Evolutionary conservation across 2,113 vertebrate genomes (phyloP).

Genomic region (Rhabdornis inornatus): DNA sequence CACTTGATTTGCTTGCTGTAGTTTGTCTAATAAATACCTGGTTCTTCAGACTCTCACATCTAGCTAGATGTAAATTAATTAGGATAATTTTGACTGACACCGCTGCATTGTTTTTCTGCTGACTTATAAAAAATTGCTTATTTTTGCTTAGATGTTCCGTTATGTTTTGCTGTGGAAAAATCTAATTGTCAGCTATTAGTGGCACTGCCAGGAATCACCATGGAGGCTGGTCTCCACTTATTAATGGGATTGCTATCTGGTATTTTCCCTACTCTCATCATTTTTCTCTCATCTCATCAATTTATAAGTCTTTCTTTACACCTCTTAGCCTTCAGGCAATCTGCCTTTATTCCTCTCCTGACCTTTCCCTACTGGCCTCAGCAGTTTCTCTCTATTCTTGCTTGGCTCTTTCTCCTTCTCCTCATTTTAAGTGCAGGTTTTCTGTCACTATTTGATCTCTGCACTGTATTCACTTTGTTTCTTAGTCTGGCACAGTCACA

Average conservation of each 20-base stretch:
- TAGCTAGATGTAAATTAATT: constrained; percentile 35
- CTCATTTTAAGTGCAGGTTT: background rate
- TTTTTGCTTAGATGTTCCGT: constrained; percentile 67
- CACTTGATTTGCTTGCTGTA: background rate
- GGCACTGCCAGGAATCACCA: background rate
- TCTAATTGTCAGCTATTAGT: constrained; percentile 38
- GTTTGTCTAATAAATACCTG: background rate
- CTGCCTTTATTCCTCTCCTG: background rate
- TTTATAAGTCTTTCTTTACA: constrained; percentile 8
- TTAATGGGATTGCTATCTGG: constrained; percentile 28
- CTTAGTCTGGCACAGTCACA: background rate
- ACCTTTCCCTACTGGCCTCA: background rate
- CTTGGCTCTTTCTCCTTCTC: background rate
- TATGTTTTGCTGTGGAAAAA: constrained; percentile 66
- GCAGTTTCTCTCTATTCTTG: background rate
- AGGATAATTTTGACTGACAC: constrained; percentile 14
- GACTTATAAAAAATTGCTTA: constrained; percentile 21
- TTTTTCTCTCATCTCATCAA: constrained; percentile 22
- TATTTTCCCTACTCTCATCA: constrained; percentile 10
- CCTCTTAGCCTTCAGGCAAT: background rate
- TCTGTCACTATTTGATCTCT: background rate
- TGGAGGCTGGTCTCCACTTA: constrained; percentile 31
- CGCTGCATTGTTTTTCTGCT: constrained; percentile 53
- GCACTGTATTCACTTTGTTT: background rate
- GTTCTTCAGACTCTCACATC: background rate